These are phyloP conservation scores for Sebastes dallii DNA, from an alignment of 2,797 vertebrate species.

Conservation along the genomic window DNA sequence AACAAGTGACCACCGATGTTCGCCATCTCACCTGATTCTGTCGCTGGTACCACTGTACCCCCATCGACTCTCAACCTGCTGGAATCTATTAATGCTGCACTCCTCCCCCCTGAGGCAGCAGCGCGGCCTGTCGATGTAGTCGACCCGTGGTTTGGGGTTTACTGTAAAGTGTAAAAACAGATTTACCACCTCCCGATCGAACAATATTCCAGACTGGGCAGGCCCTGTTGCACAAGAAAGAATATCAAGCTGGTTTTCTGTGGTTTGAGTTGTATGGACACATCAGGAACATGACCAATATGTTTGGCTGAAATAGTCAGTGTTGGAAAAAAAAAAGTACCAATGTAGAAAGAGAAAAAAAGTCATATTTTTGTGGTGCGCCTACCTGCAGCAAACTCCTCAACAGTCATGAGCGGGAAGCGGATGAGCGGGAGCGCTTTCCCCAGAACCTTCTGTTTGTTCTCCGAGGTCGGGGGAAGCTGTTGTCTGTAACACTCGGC, in stretches of 20 bases:
- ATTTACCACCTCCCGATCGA: constrained; percentile 95
- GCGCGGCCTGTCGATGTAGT: constrained; percentile 96
- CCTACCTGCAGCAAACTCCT: constrained; percentile 97
- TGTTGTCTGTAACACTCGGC: constrained; percentile 96
- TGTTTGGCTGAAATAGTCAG: constrained; percentile 16
- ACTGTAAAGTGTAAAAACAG: constrained; percentile 99
- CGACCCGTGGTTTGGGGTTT: constrained; percentile 98
- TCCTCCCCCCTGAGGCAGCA: constrained; percentile 98
- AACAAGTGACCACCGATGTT: not conserved
- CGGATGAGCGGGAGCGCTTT: constrained; percentile 95
- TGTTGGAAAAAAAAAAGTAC: not conserved
- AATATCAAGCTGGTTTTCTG: constrained; percentile 77
- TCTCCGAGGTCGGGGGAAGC: constrained; percentile 90
- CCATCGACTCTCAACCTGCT: constrained; percentile 99
- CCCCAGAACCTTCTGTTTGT: constrained; percentile 93
- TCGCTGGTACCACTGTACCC: constrained; percentile 98
- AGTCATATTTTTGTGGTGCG: not conserved
- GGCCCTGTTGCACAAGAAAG: constrained; percentile 87
- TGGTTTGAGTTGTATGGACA: constrained; percentile 64
- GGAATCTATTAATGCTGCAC: constrained; percentile 97
- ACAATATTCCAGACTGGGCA: constrained; percentile 94
- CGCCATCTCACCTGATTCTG: constrained; percentile 89
- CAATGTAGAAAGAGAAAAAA: not conserved
- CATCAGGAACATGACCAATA: constrained; percentile 51
- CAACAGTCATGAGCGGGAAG: constrained; percentile 98